These are phyloP conservation scores for Sinhomidia bicolor DNA, from an alignment of 2,888 invertebrate species.

Conservation along the genomic window DNA sequence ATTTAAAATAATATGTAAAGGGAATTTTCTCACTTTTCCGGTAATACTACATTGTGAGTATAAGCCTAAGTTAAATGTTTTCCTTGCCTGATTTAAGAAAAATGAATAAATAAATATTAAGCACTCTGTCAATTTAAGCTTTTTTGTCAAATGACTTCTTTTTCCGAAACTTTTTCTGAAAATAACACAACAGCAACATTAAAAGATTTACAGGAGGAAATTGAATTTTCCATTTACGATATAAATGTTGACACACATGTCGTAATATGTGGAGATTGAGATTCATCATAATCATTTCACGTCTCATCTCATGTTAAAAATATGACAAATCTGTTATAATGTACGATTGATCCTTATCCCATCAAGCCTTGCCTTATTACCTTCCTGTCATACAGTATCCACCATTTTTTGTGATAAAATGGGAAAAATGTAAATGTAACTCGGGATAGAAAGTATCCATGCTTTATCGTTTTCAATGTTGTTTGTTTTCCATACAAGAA, in stretches of 20 bases:
- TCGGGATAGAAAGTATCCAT: neutral
- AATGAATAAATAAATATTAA: no score
- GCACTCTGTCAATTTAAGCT: no score
- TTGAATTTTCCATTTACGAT: conserved; percentile 5
- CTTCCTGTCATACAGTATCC: neutral
- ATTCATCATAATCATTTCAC: conserved; percentile 14
- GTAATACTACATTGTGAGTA: no score
- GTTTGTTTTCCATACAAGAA: neutral
- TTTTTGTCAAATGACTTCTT: no score
- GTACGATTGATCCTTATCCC: conserved; percentile 36
- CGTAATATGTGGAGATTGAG: conserved; percentile 5
- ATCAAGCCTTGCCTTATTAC: neutral
- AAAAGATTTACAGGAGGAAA: conserved; percentile 31
- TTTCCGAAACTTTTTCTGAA: no score
- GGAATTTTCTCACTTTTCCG: no score
- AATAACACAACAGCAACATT: neutral
- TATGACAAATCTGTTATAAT: neutral
- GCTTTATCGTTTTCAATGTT: neutral
- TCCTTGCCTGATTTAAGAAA: no score
- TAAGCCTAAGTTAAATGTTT: no score
- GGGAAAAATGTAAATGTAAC: conserved; percentile 52
- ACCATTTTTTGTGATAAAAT: neutral
- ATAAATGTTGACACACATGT: neutral
- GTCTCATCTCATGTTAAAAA: conserved; percentile 18
- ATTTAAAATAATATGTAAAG: no score